Base-by-base conservation (phyloP, 2,797 vertebrate species). In the Pseudochaenichthys georgianus region DNA sequence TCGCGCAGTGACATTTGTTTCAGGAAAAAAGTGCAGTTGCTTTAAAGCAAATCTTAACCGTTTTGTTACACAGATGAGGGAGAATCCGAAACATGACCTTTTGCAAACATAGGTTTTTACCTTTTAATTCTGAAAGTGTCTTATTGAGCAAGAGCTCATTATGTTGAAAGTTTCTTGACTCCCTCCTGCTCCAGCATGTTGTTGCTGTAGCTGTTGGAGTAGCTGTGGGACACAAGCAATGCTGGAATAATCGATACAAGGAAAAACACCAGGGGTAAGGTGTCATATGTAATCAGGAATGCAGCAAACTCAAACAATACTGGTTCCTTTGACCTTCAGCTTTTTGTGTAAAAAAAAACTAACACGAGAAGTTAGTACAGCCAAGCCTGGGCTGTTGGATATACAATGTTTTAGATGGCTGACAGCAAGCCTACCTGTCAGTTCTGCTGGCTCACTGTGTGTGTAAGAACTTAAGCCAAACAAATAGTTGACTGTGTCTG, bases 221-320 rank as follows among this genome's bases (percentile, higher is more conserved):
- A 58, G 47, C 61, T 61, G 48, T 54, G 38, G 52, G 55, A 78
- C 53, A 17, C 19, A 31, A 77, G 46, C 48, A 68, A 17, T 63
- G 13, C 50, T 71, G 69, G 69, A 87, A 60, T 42, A 75, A 54
- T 65, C 50, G 54, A 12, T 72, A 58, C 58, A 74, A 80, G 83
- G 76, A 73, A 87, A 84, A 90, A 47, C 54, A 55, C 19, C 46
- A 60, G 65, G 34, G 68, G 52, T 63, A 61, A 80, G 43, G 54
- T 80, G 71, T 69, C 51, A 62, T 50, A 62, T 71, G 46, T 63
- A 57, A 82, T 80, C 43, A 83, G 70, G 76, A 73, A 72, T 58
- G n/a, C n/a, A 53, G 64, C 73, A 52, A 76, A 31, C 34, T 38
- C 34, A 7, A 9, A 38, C 34, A 38, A 28, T 28, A 5, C 4